Percentiles rank a stretch among this genome's conserved stretches.
Evolutionary conservation across 2,888 invertebrate species (phyloP).

Genomic region (Dicyrtomina minuta): DNA sequence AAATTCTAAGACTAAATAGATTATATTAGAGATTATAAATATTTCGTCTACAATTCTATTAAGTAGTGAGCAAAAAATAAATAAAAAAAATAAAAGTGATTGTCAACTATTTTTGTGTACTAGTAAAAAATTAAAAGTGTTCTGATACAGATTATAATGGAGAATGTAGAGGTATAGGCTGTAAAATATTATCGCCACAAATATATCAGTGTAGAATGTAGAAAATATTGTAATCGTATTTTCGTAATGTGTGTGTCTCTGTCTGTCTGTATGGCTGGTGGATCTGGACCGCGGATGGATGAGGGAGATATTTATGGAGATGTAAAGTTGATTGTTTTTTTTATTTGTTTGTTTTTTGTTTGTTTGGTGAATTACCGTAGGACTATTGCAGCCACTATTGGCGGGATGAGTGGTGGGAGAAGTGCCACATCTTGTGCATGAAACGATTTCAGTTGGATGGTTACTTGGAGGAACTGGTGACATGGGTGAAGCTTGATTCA

Average conservation of each 20-base stretch:
- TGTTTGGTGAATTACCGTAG: constrained; percentile 18
- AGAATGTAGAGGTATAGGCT: too few relatives aligned
- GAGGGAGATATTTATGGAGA: too few relatives aligned
- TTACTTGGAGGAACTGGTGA: constrained; percentile 46
- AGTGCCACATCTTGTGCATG: constrained; percentile 78
- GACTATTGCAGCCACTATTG: constrained; percentile 60
- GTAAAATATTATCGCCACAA: too few relatives aligned
- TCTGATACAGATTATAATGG: too few relatives aligned
- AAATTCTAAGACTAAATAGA: too few relatives aligned
- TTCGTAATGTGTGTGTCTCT: too few relatives aligned
- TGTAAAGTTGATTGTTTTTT: not conserved
- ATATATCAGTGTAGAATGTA: too few relatives aligned
- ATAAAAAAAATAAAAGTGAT: not conserved
- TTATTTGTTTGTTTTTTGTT: constrained; percentile 1
- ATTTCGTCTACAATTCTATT: not conserved
- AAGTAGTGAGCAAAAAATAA: not conserved
- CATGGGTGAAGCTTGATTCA: constrained; percentile 46
- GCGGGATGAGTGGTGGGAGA: constrained; percentile 83
- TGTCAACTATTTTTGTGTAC: too few relatives aligned
- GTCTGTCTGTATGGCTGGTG: too few relatives aligned
- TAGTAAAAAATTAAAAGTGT: too few relatives aligned
- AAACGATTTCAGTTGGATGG: constrained; percentile 74
- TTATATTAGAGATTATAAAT: not conserved
- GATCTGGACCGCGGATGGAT: too few relatives aligned
- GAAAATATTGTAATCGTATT: too few relatives aligned